phyloP scores from a whole-genome alignment of 2,888 invertebrate species.

The Phortica magna region DNA sequence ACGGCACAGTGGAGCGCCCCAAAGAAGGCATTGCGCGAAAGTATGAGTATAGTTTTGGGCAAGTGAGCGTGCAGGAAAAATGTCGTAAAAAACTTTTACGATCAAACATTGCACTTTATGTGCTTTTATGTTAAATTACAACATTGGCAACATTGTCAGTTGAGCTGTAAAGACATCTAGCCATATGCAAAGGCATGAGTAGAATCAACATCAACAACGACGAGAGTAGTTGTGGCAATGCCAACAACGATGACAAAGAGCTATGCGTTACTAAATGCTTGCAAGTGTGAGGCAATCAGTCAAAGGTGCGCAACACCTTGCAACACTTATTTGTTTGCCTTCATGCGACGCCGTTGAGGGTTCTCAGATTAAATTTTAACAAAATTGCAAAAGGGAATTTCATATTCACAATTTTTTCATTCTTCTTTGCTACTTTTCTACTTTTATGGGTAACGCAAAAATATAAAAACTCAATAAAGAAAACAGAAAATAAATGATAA shows the following conservation, averaged over 20 bases:
- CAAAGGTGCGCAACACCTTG: conserved; percentile 57
- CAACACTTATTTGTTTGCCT: not conserved
- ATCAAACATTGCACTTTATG: conserved; percentile 73
- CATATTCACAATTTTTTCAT: conserved; percentile 2
- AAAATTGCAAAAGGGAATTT: conserved; percentile 16
- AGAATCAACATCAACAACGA: conserved; percentile 44
- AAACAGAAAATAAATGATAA: not conserved
- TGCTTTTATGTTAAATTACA: conserved; percentile 72
- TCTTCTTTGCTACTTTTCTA: not conserved
- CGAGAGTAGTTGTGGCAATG: conserved; percentile 23
- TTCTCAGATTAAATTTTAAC: conserved; percentile 35
- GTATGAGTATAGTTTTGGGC: conserved; percentile 61
- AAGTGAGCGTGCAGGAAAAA: conserved; percentile 64
- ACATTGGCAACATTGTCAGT: conserved; percentile 71
- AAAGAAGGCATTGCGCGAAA: not conserved
- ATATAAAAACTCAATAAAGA: not conserved
- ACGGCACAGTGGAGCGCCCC: not conserved
- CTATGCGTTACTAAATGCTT: too few relatives aligned
- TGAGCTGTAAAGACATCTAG: conserved; percentile 67
- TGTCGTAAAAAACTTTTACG: conserved; percentile 74
- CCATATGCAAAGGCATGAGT: conserved; percentile 45
- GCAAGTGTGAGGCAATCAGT: conserved; percentile 58
- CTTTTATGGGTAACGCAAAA: too few relatives aligned
- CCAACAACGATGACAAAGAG: conserved; percentile 38
- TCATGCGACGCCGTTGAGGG: not conserved